Evolutionary conservation across 2,888 invertebrate species (phyloP).

Genomic region (Lasioglossum vierecki): DNA sequence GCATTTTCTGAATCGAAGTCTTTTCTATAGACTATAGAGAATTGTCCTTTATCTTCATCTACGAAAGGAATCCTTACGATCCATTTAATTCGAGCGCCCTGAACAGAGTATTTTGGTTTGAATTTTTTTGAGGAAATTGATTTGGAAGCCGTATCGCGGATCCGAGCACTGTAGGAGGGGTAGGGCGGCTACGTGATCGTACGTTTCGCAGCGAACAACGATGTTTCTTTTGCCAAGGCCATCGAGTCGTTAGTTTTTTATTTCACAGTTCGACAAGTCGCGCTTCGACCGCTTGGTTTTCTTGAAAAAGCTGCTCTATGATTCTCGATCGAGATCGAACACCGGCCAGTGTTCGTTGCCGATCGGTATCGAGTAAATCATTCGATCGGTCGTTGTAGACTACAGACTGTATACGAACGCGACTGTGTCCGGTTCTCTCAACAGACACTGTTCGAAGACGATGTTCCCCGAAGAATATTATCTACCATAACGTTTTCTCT

Average conservation of each 20-base stretch:
- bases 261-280: too few relatives aligned
- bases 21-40: too few relatives aligned
- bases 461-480: not conserved
- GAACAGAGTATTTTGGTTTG: too few relatives aligned
- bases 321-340: not conserved
- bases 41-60: too few relatives aligned
- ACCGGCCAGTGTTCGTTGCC: slow-evolving; percentile 23
- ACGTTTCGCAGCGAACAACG: slow-evolving; percentile 43
- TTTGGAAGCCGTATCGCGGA: too few relatives aligned
- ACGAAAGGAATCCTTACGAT: not conserved
- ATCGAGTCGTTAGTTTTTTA: slow-evolving; percentile 2
- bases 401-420: not conserved
- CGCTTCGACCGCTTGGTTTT: not conserved
- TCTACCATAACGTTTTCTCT: not conserved
- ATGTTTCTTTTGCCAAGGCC: slow-evolving; percentile 35
- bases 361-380: not conserved
- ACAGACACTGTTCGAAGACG: slow-evolving; percentile 3
- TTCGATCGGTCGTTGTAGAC: not conserved
- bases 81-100: not conserved
- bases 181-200: not conserved
- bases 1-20: too few relatives aligned
- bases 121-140: too few relatives aligned
- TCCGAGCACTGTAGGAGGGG: too few relatives aligned
- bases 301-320: not conserved
- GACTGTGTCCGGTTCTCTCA: slow-evolving; percentile 12